Conservation (phyloP, 1,140 invertebrate species). For the Cherax destructor region DNA sequence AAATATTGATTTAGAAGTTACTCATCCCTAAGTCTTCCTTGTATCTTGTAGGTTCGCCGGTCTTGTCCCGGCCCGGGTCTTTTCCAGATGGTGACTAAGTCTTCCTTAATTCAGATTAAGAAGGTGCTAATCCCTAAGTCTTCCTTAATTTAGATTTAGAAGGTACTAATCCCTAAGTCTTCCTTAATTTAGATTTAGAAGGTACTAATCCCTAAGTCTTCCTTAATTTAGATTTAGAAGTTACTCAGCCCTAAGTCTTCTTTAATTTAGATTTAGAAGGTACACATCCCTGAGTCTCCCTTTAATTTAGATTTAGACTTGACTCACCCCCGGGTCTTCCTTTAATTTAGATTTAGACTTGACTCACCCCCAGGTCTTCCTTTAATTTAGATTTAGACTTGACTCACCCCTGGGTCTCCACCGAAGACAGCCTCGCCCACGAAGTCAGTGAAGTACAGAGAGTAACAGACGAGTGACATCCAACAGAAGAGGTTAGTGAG, state of each 20-base stretch:
- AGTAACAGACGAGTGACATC: slow-evolving; percentile 98
- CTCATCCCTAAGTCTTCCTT: too few relatives aligned
- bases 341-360: too few relatives aligned
- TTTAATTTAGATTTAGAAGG: too few relatives aligned
- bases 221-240: slow-evolving; percentile 73
- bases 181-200: slow-evolving; percentile 76
- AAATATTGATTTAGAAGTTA: too few relatives aligned
- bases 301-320: too few relatives aligned
- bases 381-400: too few relatives aligned
- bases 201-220: slow-evolving; percentile 85
- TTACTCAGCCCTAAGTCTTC: slow-evolving; percentile 87
- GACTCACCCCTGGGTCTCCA: slow-evolving; percentile 88
- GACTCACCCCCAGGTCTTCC: slow-evolving; percentile 87
- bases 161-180: slow-evolving; percentile 84
- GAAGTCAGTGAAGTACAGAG: slow-evolving; percentile 97
- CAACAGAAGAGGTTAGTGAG: slow-evolving; percentile 97
- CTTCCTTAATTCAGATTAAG: not conserved
- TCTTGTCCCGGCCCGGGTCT: too few relatives aligned
- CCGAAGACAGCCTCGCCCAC: slow-evolving; percentile 96
- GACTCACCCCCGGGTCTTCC: slow-evolving; percentile 88
- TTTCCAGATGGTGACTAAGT: too few relatives aligned
- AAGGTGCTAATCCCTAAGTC: slow-evolving; percentile 83
- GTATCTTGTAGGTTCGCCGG: too few relatives aligned
- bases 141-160: slow-evolving; percentile 76
- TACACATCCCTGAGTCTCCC: slow-evolving; percentile 87